Conservation (phyloP, 1,140 invertebrate genomes). For the Diabrotica virgifera region DNA sequence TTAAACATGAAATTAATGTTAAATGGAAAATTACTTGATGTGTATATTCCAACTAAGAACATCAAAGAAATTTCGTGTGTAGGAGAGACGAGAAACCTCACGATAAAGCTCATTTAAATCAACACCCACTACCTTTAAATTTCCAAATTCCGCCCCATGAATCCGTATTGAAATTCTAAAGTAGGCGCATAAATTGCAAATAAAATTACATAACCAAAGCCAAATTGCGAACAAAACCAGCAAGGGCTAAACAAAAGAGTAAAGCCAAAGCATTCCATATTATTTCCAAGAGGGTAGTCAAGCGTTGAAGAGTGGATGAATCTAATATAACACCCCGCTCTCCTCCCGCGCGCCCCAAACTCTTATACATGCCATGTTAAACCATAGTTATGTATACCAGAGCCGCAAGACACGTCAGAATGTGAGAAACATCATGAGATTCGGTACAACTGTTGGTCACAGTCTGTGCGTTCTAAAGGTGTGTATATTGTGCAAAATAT, state of each 20-base stretch:
- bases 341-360: conserved; percentile 29
- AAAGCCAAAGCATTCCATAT: conserved; percentile 40
- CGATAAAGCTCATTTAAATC: no score
- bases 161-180: not conserved
- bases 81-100: no score
- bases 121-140: no score
- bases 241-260: conserved; percentile 32
- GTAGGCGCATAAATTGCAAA: conserved; percentile 20
- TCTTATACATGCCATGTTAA: conserved; percentile 31
- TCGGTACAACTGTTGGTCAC: conserved; percentile 19
- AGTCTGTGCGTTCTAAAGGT: conserved; percentile 44
- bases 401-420: conserved; percentile 32
- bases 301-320: conserved; percentile 41
- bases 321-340: conserved; percentile 41
- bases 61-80: no score
- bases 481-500: conserved; percentile 50
- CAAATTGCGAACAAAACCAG: conserved; percentile 28
- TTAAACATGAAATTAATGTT: no score
- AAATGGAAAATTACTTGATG: no score
- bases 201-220: conserved; percentile 27
- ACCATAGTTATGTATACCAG: conserved; percentile 45
- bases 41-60: no score
- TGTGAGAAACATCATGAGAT: conserved; percentile 22
- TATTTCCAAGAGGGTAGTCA: conserved; percentile 41
- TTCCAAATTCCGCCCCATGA: not conserved